phyloP scores from a whole-genome alignment of 2,888 invertebrate species.

The Taenaris catops region DNA sequence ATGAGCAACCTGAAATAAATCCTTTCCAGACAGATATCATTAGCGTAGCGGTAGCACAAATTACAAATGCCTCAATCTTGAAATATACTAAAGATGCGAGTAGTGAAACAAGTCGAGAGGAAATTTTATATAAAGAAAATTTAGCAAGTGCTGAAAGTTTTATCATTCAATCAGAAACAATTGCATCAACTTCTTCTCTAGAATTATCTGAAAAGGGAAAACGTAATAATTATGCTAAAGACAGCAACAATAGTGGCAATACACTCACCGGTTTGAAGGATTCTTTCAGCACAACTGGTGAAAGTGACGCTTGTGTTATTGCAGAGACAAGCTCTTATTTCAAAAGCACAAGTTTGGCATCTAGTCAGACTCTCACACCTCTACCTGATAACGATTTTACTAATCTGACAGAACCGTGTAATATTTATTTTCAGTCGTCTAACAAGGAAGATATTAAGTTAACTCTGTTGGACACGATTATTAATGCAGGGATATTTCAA shows the following conservation, averaged over 20 bases:
- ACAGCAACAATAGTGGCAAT: slow-evolving; percentile 27
- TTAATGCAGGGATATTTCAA: slow-evolving; percentile 37
- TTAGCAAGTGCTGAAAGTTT: slow-evolving; percentile 31
- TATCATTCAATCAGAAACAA: slow-evolving; percentile 14
- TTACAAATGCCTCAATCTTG: slow-evolving; percentile 30
- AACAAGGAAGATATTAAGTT: slow-evolving; percentile 16
- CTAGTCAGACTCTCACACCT: slow-evolving; percentile 30
- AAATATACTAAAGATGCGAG: slow-evolving; percentile 18
- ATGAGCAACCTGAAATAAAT: neutral
- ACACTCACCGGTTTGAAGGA: slow-evolving; percentile 29
- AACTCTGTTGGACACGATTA: slow-evolving; percentile 34
- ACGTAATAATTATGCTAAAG: slow-evolving; percentile 6
- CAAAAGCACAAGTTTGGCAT: slow-evolving; percentile 28
- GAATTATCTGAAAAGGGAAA: slow-evolving; percentile 7
- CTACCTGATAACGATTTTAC: slow-evolving; percentile 22
- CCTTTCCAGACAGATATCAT: slow-evolving; percentile 38
- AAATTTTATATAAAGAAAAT: slow-evolving; percentile 20
- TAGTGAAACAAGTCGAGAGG: slow-evolving; percentile 20
- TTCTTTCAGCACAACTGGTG: slow-evolving; percentile 24
- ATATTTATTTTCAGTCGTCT: slow-evolving; percentile 14
- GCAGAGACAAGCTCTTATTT: slow-evolving; percentile 38
- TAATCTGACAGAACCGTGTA: slow-evolving; percentile 1
- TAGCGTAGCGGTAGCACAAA: slow-evolving; percentile 43
- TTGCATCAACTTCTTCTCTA: slow-evolving; percentile 12
- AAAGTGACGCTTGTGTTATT: slow-evolving; percentile 32